These are phyloP conservation scores for Limenitis camilla DNA, from an alignment of 2,888 invertebrate species.

Conservation along the genomic window DNA sequence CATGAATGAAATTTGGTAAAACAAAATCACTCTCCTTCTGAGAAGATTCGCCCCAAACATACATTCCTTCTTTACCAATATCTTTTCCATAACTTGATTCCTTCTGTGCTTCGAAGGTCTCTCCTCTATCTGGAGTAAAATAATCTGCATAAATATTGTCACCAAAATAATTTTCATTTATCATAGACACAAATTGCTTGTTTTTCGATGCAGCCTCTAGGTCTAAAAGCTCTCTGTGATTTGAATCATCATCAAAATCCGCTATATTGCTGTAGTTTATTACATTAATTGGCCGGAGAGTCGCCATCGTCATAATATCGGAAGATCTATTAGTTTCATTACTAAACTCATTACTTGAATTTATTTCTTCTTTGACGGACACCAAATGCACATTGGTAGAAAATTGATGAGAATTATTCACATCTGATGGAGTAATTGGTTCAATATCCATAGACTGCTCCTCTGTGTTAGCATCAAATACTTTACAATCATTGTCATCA, in stretches of 20 bases:
- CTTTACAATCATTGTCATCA: constrained; percentile 37
- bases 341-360: constrained; percentile 54
- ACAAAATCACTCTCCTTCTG: constrained; percentile 62
- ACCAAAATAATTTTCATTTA: constrained; percentile 67
- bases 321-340: constrained; percentile 42
- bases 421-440: constrained; percentile 40
- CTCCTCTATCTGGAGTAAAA: constrained; percentile 61
- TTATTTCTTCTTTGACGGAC: constrained; percentile 59
- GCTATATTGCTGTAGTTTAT: constrained; percentile 57
- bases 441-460: constrained; percentile 62
- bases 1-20: constrained; percentile 64
- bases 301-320: constrained; percentile 42
- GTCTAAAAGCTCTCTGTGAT: constrained; percentile 55
- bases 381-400: constrained; percentile 37
- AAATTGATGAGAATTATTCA: constrained; percentile 35
- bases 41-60: constrained; percentile 62
- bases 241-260: constrained; percentile 60
- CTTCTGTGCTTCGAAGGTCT: constrained; percentile 52
- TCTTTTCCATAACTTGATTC: constrained; percentile 44
- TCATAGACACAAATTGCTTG: constrained; percentile 66
- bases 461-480: constrained; percentile 56
- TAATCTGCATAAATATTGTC: constrained; percentile 68
- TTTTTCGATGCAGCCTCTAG: constrained; percentile 58
- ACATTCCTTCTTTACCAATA: constrained; percentile 44
- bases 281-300: constrained; percentile 59